Evolutionary conservation across 2,113 vertebrate genomes (phyloP).

Genomic region (Clupea harengus): DNA sequence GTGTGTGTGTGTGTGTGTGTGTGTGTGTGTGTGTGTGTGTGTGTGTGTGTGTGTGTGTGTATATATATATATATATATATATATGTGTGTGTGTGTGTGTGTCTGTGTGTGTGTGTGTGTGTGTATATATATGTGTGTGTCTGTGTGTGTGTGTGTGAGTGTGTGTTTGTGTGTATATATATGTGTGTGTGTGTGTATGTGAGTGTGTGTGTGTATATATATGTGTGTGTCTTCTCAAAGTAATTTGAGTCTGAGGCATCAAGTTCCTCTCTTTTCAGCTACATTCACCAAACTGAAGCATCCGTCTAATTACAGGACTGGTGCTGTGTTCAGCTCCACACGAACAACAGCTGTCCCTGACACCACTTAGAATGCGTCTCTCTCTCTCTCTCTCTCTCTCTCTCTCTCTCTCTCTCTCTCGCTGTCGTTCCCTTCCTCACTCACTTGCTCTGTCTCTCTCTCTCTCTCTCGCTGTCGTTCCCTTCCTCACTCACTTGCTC

Average conservation of each 20-base stretch:
- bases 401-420: constrained; percentile 10
- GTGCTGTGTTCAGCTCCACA: constrained; percentile 52
- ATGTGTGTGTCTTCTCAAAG: not conserved
- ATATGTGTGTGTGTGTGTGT: constrained; percentile 12
- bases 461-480: no score
- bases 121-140: not conserved
- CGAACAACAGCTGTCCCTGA: constrained; percentile 69
- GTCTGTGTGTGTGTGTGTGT: not conserved
- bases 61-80: no score
- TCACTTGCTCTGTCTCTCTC: no score
- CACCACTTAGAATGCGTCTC: constrained; percentile 25
- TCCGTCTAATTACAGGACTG: constrained; percentile 61
- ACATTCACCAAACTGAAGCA: constrained; percentile 51
- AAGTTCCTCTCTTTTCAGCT: constrained; percentile 14
- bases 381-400: constrained; percentile 24
- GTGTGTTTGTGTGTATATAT: not conserved
- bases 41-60: constrained; percentile 26
- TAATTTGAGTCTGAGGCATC: constrained; percentile 29
- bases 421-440: no score
- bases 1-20: no score
- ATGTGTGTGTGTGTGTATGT: not conserved
- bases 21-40: no score
- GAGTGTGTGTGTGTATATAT: not conserved
- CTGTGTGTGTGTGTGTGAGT: not conserved
- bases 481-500: no score